Conservation (phyloP, 2,888 invertebrate species). For the Smittia sp. region DNA sequence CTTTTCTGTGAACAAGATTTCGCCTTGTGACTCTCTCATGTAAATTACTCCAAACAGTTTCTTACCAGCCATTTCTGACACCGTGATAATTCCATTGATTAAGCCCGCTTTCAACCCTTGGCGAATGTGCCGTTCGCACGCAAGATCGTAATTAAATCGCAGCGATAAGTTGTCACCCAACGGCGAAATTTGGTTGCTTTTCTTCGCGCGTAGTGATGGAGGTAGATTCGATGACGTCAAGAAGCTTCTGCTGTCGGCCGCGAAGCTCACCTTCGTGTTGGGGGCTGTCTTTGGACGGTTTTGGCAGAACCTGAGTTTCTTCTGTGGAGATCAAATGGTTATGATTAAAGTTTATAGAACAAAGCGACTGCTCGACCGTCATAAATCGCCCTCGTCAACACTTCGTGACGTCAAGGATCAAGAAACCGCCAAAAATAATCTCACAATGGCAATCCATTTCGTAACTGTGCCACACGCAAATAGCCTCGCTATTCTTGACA, state of each 20-base stretch:
- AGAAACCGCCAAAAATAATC: background rate
- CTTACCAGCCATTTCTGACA: slow-evolving; percentile 40
- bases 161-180: background rate
- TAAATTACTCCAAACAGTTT: background rate
- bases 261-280: slow-evolving; percentile 1
- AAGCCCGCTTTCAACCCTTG: slow-evolving; percentile 29
- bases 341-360: no score
- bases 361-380: no score
- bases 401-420: background rate
- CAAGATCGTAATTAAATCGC: slow-evolving; percentile 35
- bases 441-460: background rate
- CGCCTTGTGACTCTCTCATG: background rate
- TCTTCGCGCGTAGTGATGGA: slow-evolving; percentile 23
- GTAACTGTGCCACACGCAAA: background rate
- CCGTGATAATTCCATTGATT: slow-evolving; percentile 39
- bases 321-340: slow-evolving; percentile 1
- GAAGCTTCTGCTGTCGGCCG: slow-evolving; percentile 19
- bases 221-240: slow-evolving; percentile 38
- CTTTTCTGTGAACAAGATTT: slow-evolving; percentile 27
- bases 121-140: slow-evolving; percentile 39
- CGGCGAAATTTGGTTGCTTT: slow-evolving; percentile 39
- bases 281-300: slow-evolving; percentile 39
- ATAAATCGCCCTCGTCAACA: background rate
- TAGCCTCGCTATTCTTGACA: slow-evolving; percentile 13
- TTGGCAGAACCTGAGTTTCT: slow-evolving; percentile 33